Evolutionary conservation across 2,888 invertebrate genomes (phyloP).

Genomic region (Sthenelais limicola): DNA sequence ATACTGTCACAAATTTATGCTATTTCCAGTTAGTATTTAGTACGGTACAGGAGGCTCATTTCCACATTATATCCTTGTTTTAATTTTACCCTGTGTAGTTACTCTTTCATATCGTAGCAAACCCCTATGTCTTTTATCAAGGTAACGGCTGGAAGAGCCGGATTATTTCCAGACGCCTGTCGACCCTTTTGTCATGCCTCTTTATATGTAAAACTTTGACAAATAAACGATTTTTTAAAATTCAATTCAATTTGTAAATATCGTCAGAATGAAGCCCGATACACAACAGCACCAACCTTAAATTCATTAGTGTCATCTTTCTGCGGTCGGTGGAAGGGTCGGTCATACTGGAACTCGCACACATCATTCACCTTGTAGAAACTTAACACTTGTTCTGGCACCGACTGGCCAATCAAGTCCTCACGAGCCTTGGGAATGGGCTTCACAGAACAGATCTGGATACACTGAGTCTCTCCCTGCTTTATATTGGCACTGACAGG

Average conservation of each 20-base stretch:
- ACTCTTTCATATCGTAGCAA: no score
- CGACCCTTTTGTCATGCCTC: no score
- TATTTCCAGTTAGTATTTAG: no score
- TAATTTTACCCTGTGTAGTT: no score
- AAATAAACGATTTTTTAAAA: no score
- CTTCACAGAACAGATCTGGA: conserved; percentile 95
- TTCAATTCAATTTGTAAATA: not conserved
- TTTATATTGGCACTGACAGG: conserved; percentile 58
- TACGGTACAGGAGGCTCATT: no score
- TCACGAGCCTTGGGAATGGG: conserved; percentile 82
- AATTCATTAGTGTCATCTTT: conserved; percentile 88
- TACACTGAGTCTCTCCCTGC: conserved; percentile 79
- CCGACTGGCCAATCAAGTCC: conserved; percentile 77
- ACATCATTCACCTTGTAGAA: conserved; percentile 68
- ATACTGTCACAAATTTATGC: no score
- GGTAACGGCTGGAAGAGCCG: no score
- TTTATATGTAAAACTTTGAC: not conserved
- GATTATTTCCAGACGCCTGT: no score
- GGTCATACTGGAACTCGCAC: conserved; percentile 66
- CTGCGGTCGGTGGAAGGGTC: conserved; percentile 78
- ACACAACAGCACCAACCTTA: conserved; percentile 45
- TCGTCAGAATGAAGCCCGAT: not conserved
- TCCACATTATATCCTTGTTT: no score
- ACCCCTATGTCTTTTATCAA: no score
- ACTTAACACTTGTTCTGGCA: conserved; percentile 84